Conservation (phyloP, 2,113 vertebrate genomes). For the Hirundichthys speculiger region DNA sequence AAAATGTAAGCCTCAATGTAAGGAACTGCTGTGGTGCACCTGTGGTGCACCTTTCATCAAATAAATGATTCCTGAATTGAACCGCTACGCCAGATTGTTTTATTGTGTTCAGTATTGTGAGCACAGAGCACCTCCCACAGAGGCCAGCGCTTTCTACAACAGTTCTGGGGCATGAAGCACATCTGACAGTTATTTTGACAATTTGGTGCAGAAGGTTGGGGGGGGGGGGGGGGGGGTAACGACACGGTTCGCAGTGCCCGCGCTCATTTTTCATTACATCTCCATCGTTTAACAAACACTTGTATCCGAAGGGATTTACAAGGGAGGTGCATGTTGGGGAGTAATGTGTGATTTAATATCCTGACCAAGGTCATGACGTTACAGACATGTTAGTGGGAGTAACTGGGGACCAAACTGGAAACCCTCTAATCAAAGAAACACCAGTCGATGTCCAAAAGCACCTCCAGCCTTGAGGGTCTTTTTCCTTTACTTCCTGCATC, state of each 20-base stretch:
- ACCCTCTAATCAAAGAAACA: too few species aligned
- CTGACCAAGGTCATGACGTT: too few species aligned
- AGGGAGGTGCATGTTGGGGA: too few species aligned
- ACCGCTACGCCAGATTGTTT: slow-evolving; percentile 51
- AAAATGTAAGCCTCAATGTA: slow-evolving; percentile 34
- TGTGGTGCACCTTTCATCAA: slow-evolving; percentile 41
- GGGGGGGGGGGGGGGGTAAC: slow-evolving; percentile 51
- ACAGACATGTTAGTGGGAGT: too few species aligned
- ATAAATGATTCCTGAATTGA: slow-evolving; percentile 63
- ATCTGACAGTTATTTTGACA: slow-evolving; percentile 71
- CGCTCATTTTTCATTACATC: slow-evolving; percentile 20
- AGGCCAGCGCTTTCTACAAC: slow-evolving; percentile 50
- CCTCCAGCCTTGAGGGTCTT: too few species aligned
- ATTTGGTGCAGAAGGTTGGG: slow-evolving; percentile 46
- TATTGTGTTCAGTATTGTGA: slow-evolving; percentile 47
- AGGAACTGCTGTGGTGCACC: slow-evolving; percentile 13
- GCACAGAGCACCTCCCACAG: slow-evolving; percentile 52
- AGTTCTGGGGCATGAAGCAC: slow-evolving; percentile 57
- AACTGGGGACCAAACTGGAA: too few species aligned
- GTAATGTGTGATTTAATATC: too few species aligned
- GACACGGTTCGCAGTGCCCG: slow-evolving; percentile 46
- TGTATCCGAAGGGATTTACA: too few species aligned
- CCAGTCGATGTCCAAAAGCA: too few species aligned
- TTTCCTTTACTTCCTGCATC: slow-evolving; percentile 29
- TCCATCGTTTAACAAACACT: background rate